Conservation (phyloP, 2,888 invertebrate species). For the Incurvaria masculella region DNA sequence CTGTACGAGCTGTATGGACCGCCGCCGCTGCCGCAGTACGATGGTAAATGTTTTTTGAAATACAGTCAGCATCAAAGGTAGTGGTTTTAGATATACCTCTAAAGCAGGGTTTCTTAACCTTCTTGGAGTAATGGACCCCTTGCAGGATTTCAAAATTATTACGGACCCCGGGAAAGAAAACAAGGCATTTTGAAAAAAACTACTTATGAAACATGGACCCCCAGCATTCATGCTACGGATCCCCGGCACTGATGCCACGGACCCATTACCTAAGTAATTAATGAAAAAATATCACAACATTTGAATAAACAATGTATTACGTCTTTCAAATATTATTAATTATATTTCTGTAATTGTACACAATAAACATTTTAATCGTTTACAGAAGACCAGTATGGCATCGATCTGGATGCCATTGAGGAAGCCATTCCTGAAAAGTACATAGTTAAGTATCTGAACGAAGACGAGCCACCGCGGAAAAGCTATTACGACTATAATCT, state of each 20-base stretch:
- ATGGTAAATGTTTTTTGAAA: not conserved
- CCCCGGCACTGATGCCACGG: too few species aligned
- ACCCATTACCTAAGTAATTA: too few species aligned
- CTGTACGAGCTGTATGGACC: too few species aligned
- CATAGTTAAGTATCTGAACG: constrained; percentile 35
- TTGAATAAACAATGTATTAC: not conserved
- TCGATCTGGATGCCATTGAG: constrained; percentile 36
- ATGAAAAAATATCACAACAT: too few species aligned
- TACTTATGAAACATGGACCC: too few species aligned
- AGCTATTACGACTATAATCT: constrained; percentile 55
- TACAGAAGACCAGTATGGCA: constrained; percentile 39
- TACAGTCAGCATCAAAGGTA: constrained; percentile 24
- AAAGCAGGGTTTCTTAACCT: too few species aligned
- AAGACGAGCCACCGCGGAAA: constrained; percentile 46
- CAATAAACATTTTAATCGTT: constrained; percentile 10
- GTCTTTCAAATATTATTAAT: not conserved
- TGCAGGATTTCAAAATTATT: too few species aligned
- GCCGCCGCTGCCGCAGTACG: constrained; percentile 5
- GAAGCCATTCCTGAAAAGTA: constrained; percentile 37
- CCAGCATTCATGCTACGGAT: too few species aligned
- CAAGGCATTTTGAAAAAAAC: too few species aligned
- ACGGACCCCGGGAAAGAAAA: constrained; percentile 1
- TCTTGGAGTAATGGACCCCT: too few species aligned
- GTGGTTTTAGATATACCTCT: not conserved
- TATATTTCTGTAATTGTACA: constrained; percentile 1